Evolutionary conservation across 2,888 invertebrate genomes (phyloP).

Genomic region (Andrena praecox): DNA sequence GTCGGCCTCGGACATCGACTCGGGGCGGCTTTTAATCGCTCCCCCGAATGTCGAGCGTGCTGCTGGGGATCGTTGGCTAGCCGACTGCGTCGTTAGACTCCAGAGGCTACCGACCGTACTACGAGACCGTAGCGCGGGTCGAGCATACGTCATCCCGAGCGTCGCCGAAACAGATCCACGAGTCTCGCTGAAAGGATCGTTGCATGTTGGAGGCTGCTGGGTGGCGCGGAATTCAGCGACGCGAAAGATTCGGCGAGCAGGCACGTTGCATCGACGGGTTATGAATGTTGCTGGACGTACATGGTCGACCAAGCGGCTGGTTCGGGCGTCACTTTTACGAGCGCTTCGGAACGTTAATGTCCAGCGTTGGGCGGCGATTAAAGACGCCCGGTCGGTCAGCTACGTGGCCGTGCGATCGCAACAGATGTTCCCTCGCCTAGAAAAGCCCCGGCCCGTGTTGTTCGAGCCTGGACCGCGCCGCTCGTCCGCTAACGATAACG

Average conservation of each 20-base stretch:
- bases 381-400: slow-evolving; percentile 33
- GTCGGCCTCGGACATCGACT: slow-evolving; percentile 41
- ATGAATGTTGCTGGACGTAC: slow-evolving; percentile 4
- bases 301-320: slow-evolving; percentile 2
- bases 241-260: neutral
- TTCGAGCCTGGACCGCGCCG: slow-evolving; percentile 28
- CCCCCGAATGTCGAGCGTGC: neutral
- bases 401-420: slow-evolving; percentile 1
- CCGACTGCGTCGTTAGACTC: slow-evolving; percentile 1
- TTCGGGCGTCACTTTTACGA: slow-evolving; percentile 19
- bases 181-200: neutral
- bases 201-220: neutral
- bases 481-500: slow-evolving; percentile 46
- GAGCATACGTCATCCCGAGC: slow-evolving; percentile 7
- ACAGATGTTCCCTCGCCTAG: slow-evolving; percentile 28
- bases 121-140: neutral
- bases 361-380: slow-evolving; percentile 24
- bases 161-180: neutral
- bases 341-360: slow-evolving; percentile 32
- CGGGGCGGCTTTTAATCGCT: neutral
- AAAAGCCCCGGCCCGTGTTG: slow-evolving; percentile 7
- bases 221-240: neutral
- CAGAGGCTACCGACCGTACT: neutral
- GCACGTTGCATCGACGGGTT: slow-evolving; percentile 5
- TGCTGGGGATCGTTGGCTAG: neutral